Evolutionary conservation across 2,113 vertebrate species (phyloP).

Genomic region (Nothobranchius kuhntae): DNA sequence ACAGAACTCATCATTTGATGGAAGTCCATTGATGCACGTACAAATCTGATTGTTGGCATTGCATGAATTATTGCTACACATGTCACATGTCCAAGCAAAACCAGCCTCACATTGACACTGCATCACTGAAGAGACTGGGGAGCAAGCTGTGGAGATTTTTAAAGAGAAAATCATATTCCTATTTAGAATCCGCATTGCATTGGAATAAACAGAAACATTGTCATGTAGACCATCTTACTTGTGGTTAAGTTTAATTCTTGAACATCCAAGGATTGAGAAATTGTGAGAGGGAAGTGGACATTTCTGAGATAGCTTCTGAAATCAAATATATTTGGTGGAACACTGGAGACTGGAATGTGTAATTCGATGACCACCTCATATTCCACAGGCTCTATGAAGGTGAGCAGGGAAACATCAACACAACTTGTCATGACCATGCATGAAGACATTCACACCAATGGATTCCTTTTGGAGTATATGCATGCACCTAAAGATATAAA

Average conservation of each 20-base stretch:
- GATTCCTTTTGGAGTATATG: no score
- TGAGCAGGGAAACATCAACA: constrained; percentile 2
- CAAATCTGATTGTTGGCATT: constrained; percentile 31
- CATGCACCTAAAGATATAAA: no score
- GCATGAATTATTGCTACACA: constrained; percentile 34
- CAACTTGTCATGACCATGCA: no score
- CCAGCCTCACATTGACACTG: constrained; percentile 32
- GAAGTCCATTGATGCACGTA: constrained; percentile 49
- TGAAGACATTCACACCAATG: no score
- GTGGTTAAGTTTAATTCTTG: constrained; percentile 27
- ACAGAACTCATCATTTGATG: constrained; percentile 39
- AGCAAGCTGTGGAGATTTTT: constrained; percentile 6
- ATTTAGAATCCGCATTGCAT: not conserved
- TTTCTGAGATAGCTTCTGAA: not conserved
- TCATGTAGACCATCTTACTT: not conserved
- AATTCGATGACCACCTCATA: constrained; percentile 16
- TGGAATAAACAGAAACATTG: not conserved
- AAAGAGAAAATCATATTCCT: not conserved
- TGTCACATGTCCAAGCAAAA: constrained; percentile 34
- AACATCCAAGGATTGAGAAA: not conserved
- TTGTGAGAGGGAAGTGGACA: fast-evolving
- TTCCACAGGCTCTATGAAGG: constrained; percentile 3
- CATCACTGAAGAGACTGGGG: constrained; percentile 1
- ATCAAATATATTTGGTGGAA: not conserved
- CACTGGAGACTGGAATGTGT: constrained; percentile 5